phyloP scores from a whole-genome alignment of 2,888 invertebrate genomes.

The Acanthosepion lycidas region DNA sequence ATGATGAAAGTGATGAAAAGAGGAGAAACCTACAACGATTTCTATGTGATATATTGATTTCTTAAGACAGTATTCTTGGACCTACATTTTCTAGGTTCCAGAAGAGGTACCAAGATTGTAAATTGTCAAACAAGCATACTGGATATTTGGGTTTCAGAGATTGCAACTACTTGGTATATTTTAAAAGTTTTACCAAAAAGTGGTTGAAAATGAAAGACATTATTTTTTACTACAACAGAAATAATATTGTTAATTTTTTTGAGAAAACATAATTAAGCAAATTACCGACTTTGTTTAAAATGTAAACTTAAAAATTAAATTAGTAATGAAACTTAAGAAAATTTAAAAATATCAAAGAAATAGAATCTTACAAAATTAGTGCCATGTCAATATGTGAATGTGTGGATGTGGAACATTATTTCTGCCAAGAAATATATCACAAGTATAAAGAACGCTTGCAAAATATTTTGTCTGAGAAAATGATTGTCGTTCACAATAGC shows the following conservation, averaged over 20 bases:
- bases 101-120: not conserved
- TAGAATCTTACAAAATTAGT: not conserved
- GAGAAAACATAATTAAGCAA: not conserved
- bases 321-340: not conserved
- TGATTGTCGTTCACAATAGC: not conserved
- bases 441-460: not conserved
- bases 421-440: not conserved
- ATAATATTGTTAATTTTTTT: not conserved
- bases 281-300: not conserved
- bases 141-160: conserved; percentile 33
- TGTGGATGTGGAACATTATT: conserved; percentile 4
- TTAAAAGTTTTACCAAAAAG: not conserved
- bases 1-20: not conserved
- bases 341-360: not conserved
- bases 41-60: conserved; percentile 33
- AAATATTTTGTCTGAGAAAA: not conserved
- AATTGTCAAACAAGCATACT: conserved; percentile 21
- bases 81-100: conserved; percentile 4
- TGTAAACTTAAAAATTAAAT: not conserved
- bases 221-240: not conserved
- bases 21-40: conserved; percentile 33
- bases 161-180: not conserved
- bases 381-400: not conserved
- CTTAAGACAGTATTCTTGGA: conserved; percentile 4
- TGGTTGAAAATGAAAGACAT: conserved; percentile 9